Evolutionary conservation across 2,797 vertebrate species (phyloP).

Genomic region (Sebastes elongatus): DNA sequence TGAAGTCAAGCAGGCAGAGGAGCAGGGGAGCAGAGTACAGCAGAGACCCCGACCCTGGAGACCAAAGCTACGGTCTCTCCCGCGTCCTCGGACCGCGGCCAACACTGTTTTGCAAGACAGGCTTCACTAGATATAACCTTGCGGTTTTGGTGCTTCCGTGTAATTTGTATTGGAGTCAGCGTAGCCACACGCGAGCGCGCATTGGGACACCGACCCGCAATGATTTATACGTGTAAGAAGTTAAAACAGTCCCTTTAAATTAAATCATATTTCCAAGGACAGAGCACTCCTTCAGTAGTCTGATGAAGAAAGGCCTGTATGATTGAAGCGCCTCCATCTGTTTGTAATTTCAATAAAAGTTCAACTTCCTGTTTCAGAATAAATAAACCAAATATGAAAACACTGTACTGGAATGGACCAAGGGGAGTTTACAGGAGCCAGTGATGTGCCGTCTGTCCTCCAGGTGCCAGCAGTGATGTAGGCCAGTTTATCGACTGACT

Average conservation of each 20-base stretch:
- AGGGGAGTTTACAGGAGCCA: not conserved
- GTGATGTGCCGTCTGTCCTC: not conserved
- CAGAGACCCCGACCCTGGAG: no score
- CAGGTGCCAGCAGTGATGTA: not conserved
- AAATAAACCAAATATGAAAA: not conserved
- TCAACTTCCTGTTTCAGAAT: not conserved
- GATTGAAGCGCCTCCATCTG: not conserved
- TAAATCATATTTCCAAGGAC: not conserved
- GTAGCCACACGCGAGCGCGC: no score
- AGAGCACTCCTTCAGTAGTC: not conserved
- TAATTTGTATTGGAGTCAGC: no score
- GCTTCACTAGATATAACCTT: fast-evolving
- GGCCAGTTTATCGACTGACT: not conserved
- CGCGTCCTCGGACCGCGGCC: fast-evolving
- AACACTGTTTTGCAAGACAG: no score
- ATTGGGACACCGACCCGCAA: no score
- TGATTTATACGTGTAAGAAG: no score
- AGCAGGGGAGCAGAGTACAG: no score
- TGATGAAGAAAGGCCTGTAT: not conserved
- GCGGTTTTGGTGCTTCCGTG: no score
- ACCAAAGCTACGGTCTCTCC: no score
- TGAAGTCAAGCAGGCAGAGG: no score
- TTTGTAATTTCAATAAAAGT: not conserved
- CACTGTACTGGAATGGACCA: not conserved
- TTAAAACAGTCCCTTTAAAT: no score